Evolutionary conservation across 2,113 vertebrate species (phyloP), one percentile per base, ranked within the genome.

Genomic region (Podilymbus podiceps): DNA sequence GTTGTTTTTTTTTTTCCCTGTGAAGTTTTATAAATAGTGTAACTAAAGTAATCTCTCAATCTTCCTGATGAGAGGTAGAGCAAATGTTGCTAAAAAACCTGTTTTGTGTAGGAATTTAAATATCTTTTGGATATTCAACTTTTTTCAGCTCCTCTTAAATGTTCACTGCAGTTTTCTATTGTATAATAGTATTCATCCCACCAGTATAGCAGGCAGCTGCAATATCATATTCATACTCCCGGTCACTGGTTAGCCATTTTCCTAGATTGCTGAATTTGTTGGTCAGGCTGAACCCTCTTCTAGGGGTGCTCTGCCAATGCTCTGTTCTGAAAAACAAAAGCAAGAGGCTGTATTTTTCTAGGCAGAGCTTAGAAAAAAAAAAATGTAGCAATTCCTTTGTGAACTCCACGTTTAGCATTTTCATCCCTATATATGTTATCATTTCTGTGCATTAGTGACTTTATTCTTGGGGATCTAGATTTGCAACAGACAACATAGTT

Each of bases 201-300:
- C 9, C 11, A 3, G 6, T 20, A 1, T 1, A 47, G 28, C 35
- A 59, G 35, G 30, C 10, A 62, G 12, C 11, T 30, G 15, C 1
- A 3, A 6, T 25, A 31, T 20, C 13, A 6, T 22, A 52, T 58
- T 31, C 9, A 15, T 24, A 27, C 23, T 76, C 31, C 19, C 58
- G 15, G 19, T 76, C 16, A 13, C 28, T 35, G 22, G 18, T 33
- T 66, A 49, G 4, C 8, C 3, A 5, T 18, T 58, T 46, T 42
- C 6, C 28, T 16, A 7, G n/a, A 2, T n/a, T n/a, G 3, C 28
- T 8, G 0, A 30, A 24, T 55, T 42, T 53, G 28, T 63, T 2
- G 8, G 0, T 0, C 27, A 40, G 8, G 7, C 47, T 62, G 56
- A 78, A 75, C 19, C 13, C 18, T 71, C 42, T 62, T 25, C 20